phyloP scores from a whole-genome alignment of 2,113 vertebrate species.

The Catharus minimus region DNA sequence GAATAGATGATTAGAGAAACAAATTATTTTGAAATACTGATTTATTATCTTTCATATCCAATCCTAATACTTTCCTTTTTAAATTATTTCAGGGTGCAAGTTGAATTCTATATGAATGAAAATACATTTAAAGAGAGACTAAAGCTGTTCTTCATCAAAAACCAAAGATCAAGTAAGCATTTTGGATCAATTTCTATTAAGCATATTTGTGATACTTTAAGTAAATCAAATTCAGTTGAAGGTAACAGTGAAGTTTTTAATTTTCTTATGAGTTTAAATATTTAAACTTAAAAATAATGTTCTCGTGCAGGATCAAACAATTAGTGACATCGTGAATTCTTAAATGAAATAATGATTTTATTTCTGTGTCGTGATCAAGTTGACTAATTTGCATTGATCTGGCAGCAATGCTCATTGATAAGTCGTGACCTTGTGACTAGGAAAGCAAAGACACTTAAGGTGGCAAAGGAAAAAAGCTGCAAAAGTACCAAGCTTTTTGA shows the following conservation, averaged over 20 bases:
- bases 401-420: not conserved
- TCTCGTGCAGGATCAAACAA: not conserved
- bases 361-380: not conserved
- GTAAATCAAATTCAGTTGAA: not conserved
- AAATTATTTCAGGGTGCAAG: constrained; percentile 79
- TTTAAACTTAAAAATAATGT: not conserved
- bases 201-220: not conserved
- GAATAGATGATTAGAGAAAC: not conserved
- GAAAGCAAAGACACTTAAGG: not conserved
- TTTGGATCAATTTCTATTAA: constrained; percentile 1
- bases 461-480: not conserved
- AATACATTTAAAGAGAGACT: constrained; percentile 88
- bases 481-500: not conserved
- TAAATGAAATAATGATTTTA: not conserved
- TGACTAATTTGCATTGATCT: not conserved
- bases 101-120: constrained; percentile 88
- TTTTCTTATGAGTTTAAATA: not conserved
- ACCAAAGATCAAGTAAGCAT: constrained; percentile 89
- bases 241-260: not conserved
- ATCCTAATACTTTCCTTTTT: constrained; percentile 58
- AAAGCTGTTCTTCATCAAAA: constrained; percentile 90
- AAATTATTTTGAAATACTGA: not conserved
- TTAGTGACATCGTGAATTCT: not conserved
- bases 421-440: not conserved
- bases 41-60: not conserved